Conservation (phyloP, 2,888 invertebrate genomes). For the Perizoma affinitatum region DNA sequence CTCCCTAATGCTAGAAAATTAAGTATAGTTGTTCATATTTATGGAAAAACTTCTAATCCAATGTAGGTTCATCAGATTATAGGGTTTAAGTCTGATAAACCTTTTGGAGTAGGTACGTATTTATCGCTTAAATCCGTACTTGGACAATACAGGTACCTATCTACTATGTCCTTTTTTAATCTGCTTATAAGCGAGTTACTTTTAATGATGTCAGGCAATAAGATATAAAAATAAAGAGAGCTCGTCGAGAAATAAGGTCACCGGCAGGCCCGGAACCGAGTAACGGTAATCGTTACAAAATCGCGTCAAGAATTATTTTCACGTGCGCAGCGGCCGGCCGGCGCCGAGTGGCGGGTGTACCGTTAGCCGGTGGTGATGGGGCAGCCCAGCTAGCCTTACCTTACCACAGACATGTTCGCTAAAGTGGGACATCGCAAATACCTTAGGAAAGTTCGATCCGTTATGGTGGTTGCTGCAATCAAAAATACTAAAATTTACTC, state of each 20-base stretch:
- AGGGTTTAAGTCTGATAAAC: no score
- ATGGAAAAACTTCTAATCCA: no score
- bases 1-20: no score
- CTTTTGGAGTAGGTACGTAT: no score
- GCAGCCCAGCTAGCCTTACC: constrained; percentile 60
- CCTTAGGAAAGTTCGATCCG: constrained; percentile 42
- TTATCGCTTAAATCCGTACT: no score
- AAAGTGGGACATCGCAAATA: constrained; percentile 61
- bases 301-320: constrained; percentile 83
- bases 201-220: constrained; percentile 64
- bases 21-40: no score
- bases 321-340: constrained; percentile 72
- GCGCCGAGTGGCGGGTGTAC: constrained; percentile 53
- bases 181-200: constrained; percentile 45
- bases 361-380: constrained; percentile 53
- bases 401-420: constrained; percentile 54
- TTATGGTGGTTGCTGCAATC: constrained; percentile 32
- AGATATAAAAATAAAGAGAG: constrained; percentile 79
- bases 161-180: no score
- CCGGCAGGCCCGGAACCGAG: constrained; percentile 79
- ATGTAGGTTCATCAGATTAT: no score
- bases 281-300: constrained; percentile 83
- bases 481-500: constrained; percentile 21
- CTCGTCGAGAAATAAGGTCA: constrained; percentile 79
- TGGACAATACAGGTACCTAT: no score